Evolutionary conservation across 2,888 invertebrate species (phyloP).

Genomic region (Mylabris sibirica): DNA sequence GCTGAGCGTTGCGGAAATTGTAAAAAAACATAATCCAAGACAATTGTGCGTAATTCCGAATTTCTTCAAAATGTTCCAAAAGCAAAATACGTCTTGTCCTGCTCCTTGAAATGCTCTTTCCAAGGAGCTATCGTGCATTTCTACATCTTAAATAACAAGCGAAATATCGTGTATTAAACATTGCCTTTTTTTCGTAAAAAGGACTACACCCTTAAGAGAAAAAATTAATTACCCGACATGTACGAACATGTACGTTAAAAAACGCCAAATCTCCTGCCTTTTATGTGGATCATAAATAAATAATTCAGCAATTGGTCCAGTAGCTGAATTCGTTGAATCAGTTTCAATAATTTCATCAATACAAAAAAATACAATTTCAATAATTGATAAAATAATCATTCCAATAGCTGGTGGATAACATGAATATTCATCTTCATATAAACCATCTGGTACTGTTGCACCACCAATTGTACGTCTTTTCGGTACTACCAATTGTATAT

Average conservation of each 20-base stretch:
- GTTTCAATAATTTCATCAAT: conserved; percentile 50
- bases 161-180: no score
- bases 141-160: no score
- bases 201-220: no score
- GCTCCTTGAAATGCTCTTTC: no score
- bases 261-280: conserved; percentile 90
- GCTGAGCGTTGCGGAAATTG: no score
- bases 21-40: no score
- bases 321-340: conserved; percentile 56
- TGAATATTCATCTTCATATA: conserved; percentile 88
- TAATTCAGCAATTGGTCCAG: conserved; percentile 77
- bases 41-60: no score
- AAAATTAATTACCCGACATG: conserved; percentile 84
- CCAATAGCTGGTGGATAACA: conserved; percentile 93
- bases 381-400: conserved; percentile 87
- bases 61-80: no score
- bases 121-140: no score
- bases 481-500: conserved; percentile 50
- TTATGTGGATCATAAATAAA: conserved; percentile 87
- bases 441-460: conserved; percentile 47
- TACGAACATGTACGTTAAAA: conserved; percentile 92
- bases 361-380: conserved; percentile 81
- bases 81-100: no score
- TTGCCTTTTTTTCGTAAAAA: no score
- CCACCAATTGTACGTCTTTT: conserved; percentile 19